phyloP scores from a whole-genome alignment of 2,888 invertebrate species.

The Troides aeacus region DNA sequence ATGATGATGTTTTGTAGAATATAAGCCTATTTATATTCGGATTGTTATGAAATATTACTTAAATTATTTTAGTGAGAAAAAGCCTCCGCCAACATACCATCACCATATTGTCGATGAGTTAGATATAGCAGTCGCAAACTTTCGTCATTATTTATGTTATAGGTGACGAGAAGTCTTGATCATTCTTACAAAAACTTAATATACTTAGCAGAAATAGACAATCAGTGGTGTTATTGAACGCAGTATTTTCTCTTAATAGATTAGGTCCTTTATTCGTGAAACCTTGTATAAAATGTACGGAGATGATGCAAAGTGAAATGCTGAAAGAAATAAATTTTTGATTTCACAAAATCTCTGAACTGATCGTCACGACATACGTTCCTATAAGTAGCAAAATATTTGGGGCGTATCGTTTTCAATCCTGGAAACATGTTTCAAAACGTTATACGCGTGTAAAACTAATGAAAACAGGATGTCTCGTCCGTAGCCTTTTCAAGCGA shows the following conservation, averaged over 20 bases:
- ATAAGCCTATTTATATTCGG: too few relatives aligned
- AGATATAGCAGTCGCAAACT: too few relatives aligned
- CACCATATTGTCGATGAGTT: too few relatives aligned
- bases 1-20: too few relatives aligned
- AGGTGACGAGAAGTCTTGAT: too few relatives aligned
- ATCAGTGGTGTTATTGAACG: too few relatives aligned
- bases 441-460: slow-evolving; percentile 20
- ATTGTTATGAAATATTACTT: too few relatives aligned
- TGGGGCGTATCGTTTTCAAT: slow-evolving; percentile 17
- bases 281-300: not conserved
- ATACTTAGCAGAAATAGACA: too few relatives aligned
- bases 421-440: slow-evolving; percentile 10
- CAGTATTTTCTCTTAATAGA: not conserved
- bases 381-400: slow-evolving; percentile 12
- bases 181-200: too few relatives aligned
- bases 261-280: not conserved
- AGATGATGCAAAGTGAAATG: not conserved
- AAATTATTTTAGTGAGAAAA: too few relatives aligned
- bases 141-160: too few relatives aligned
- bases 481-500: slow-evolving; percentile 24
- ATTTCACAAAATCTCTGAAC: not conserved
- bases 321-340: not conserved
- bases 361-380: not conserved
- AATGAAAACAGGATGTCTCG: slow-evolving; percentile 23
- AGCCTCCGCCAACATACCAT: too few relatives aligned